phyloP scores from a whole-genome alignment of 2,797 vertebrate genomes.

The Hemibagrus guttatus region DNA sequence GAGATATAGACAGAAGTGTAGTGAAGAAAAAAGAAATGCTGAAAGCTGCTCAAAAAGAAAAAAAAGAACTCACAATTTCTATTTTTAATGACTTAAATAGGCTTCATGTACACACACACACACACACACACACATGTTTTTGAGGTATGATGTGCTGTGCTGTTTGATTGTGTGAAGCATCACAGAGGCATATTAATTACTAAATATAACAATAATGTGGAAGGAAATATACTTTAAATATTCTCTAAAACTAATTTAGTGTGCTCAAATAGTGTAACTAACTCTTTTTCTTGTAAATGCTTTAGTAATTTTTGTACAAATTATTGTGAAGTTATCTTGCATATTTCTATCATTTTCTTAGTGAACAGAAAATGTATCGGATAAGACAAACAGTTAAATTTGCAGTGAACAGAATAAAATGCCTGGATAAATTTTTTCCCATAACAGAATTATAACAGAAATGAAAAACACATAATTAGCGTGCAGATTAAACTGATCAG shows the following conservation, averaged over 20 bases:
- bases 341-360: background rate
- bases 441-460: background rate
- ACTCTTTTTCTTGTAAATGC: background rate
- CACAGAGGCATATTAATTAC: background rate
- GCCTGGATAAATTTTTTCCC: background rate
- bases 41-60: background rate
- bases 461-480: background rate
- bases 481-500: background rate
- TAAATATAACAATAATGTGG: background rate
- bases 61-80: background rate
- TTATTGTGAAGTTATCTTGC: background rate
- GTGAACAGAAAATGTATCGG: background rate
- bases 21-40: conserved; percentile 16
- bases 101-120: background rate
- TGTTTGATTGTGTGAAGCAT: background rate
- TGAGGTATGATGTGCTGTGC: background rate
- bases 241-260: background rate
- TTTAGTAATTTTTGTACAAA: background rate
- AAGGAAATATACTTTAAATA: background rate
- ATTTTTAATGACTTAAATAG: background rate
- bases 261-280: background rate
- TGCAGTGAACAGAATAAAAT: background rate
- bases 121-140: too few relatives aligned
- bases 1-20: conserved; percentile 64
- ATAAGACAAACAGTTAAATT: background rate